Evolutionary conservation across 2,797 vertebrate genomes (phyloP).

Genomic region (Tokudaia muenninki): DNA sequence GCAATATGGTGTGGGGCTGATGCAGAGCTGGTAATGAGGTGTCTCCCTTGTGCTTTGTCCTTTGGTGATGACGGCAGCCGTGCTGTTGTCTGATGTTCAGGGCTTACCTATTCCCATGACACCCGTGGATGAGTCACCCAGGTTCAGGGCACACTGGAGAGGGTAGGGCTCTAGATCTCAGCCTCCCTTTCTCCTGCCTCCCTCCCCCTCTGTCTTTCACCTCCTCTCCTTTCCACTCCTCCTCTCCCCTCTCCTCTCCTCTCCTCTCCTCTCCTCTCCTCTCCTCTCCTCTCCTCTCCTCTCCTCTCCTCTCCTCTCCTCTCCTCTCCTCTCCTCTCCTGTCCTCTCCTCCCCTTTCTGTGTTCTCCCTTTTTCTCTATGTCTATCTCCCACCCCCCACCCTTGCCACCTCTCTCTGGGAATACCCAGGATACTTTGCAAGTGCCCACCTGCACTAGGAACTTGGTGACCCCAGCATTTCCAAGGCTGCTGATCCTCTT

Average conservation of each 20-base stretch:
- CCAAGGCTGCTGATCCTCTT: not conserved
- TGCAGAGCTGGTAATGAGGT: rapidly evolving
- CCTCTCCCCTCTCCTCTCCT: rapidly evolving
- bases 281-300: rapidly evolving
- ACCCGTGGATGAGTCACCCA: not conserved
- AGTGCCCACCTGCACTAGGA: not conserved
- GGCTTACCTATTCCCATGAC: not conserved
- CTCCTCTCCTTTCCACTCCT: rapidly evolving
- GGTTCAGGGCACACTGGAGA: not conserved
- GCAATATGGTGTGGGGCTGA: not conserved
- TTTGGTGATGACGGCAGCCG: rapidly evolving
- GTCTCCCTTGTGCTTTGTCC: not conserved
- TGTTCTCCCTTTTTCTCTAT: not conserved
- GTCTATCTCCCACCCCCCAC: not conserved
- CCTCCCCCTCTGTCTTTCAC: no score
- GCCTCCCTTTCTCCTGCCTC: rapidly evolving
- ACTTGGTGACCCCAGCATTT: not conserved
- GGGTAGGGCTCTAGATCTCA: not conserved
- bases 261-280: rapidly evolving
- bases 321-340: rapidly evolving
- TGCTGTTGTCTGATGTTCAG: rapidly evolving
- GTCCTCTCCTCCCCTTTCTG: no score
- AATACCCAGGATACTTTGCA: not conserved
- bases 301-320: no score
- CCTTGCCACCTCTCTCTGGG: not conserved